Conservation (phyloP, 1,140 invertebrate genomes). For the Caenorhabditis remanei region DNA sequence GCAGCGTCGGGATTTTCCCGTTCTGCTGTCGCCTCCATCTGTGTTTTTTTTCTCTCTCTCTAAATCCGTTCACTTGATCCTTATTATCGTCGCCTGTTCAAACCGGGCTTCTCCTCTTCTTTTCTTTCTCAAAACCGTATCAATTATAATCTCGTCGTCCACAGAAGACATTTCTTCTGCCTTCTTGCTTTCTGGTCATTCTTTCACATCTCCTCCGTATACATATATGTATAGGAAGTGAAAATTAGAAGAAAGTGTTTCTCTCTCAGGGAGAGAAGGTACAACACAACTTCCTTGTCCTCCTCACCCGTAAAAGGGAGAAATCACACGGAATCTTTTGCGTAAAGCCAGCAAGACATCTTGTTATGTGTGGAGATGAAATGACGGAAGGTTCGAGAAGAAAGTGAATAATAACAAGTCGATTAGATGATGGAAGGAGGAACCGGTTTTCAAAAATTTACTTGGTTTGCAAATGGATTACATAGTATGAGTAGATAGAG, state of each 20-base stretch:
- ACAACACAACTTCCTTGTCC: constrained; percentile 48
- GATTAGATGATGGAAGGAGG: background rate
- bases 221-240: background rate
- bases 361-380: constrained; percentile 17
- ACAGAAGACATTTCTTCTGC: background rate
- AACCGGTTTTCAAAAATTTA: constrained; percentile 42
- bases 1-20: too few species aligned
- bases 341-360: background rate
- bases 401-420: constrained; percentile 48
- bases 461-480: background rate
- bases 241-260: constrained; percentile 5
- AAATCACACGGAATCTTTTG: background rate
- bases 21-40: background rate
- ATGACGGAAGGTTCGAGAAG: constrained; percentile 12
- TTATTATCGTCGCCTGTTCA: background rate
- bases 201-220: background rate
- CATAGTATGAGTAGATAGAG: background rate
- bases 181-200: constrained; percentile 31
- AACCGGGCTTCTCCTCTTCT: background rate
- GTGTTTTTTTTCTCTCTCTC: background rate
- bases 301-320: background rate
- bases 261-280: background rate
- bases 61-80: background rate
- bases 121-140: constrained; percentile 38
- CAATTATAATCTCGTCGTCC: constrained; percentile 26